phyloP scores from a whole-genome alignment of 2,113 vertebrate genomes.

The cat (Felis catus) region DNA sequence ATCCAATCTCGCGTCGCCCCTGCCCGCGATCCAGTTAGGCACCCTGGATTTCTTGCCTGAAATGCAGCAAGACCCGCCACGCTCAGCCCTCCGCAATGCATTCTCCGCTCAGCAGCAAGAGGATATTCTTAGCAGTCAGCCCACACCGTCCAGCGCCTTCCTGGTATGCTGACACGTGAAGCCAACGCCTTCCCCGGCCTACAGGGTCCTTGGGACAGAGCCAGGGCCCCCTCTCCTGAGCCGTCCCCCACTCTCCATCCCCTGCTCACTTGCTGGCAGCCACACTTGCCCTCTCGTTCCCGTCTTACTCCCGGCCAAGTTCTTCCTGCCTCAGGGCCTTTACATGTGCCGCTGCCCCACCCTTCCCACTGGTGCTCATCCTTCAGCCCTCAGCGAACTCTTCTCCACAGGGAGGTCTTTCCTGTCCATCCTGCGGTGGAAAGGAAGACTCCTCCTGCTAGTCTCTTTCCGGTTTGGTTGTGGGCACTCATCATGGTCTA shows the following conservation, averaged over 20 bases:
- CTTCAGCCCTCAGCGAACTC: neutral
- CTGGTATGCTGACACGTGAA: neutral
- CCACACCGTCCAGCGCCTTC: neutral
- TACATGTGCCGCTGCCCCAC: neutral
- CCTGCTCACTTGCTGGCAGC: neutral
- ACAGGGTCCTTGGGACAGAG: neutral
- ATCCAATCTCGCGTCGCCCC: neutral
- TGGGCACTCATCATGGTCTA: neutral
- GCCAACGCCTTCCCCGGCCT: accelerated
- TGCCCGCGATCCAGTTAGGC: accelerated
- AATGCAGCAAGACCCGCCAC: neutral
- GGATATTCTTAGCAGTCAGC: neutral
- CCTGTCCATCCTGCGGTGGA: too few species aligned
- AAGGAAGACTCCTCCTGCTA: neutral
- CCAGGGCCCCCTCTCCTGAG: neutral
- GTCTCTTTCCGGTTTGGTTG: neutral
- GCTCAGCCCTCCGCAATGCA: neutral
- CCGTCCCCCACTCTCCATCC: accelerated
- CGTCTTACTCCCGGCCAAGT: neutral
- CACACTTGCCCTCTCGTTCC: neutral
- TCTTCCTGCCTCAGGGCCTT: neutral
- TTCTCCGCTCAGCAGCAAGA: neutral
- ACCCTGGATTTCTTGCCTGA: accelerated
- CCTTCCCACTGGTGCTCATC: accelerated
- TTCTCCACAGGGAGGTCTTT: neutral